Evolutionary conservation across 2,113 vertebrate species (phyloP), one percentile per base, ranked within the genome.

Genomic region (Calidris pygmaea): DNA sequence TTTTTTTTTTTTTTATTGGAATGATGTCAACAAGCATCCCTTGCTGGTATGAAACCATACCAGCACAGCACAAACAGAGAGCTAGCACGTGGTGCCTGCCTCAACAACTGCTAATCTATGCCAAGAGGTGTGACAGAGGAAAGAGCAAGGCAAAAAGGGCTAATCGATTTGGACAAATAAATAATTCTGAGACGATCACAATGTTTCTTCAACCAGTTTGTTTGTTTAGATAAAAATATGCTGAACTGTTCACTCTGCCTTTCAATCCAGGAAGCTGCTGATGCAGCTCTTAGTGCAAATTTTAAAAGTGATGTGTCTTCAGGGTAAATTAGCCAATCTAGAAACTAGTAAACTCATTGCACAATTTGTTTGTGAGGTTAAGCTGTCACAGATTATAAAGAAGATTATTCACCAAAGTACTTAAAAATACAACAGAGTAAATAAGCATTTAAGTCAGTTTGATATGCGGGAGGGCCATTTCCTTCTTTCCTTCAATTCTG

Each of bases 321-420:
- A 53, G 39, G 72, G 29, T 81, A 87, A 86, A 58, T 75, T 86
- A 92, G 60, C n/a, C 70, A 94, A 55, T 75, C 16, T 72, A 85
- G 58, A 79, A 88, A 86, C 59, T 26, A 59, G 67, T 39, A 20
- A 72, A 80, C 26, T 86, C 83, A 95, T 87, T 86, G 73, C 67
- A 80, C 71, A 94, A 93, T 76, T 62, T 79, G 2, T 32, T 76
- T 73, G 60, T 65, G 45, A 93, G 85, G 78, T 85, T 84, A 93
- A 74, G 8, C 5, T 81, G 41, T 56, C 68, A 81, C 43, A 83
- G 52, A n/a, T 71, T 72, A 83, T 72, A 89, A 22, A 74, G 37
- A 41, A 7, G 35, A 27, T 78, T 73, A 83, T 43, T 80, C 81
- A 93, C 45, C 15, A 52, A 48, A 76, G 34, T 56, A 79, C 59